Base-by-base conservation (phyloP, 2,113 vertebrate genomes). In the Pollimyrus isidori region DNA sequence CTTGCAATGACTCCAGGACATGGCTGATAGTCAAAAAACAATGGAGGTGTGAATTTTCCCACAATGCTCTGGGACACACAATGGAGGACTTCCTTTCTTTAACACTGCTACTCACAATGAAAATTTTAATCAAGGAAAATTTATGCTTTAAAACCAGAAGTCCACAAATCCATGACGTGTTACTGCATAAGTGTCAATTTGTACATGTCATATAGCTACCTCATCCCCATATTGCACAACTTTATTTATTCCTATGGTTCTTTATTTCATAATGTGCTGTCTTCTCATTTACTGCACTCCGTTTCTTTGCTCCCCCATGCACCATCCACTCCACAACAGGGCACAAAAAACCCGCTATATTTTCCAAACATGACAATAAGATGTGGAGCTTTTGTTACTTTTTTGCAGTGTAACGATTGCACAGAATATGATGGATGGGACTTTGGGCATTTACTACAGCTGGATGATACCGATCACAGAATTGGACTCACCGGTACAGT, bases 381-480 rank as follows among this genome's bases (percentile, higher is more conserved):
- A 58, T 1, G 13, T 19, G 52, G 52, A 19, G 19, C 56, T 58
- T 21, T n/a, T 13, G 10, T 69, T 30, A 69, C 65, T 69, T 26
- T 69, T 69, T 30, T 69, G 10, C 62, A 69, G 7, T 26, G n/a
- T 26, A 73, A 73, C 1, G 9, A 73, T 15, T 73, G 26, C 69
- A 73, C 65, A 69, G 30, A 30, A 69, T 69, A 58, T 58, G 53
- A 21, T 56, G 53, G 53, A 56, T 56, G 53, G 53, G 21, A n/a
- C 23, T 39, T 9, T 35, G 13, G 30, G 13, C 26, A 42, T 83
- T 83, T 46, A 4, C 84, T 53, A 52, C 49, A 15, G 85, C 30
- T 49, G 49, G 21, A 35, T 95, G 95, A 93, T 0, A 96, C 94
- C 91, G 91, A 95, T 0, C 95, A 96, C 48, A 86, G 6, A 50